Evolutionary conservation across 1,140 invertebrate species (phyloP).

Genomic region (Hylyphantes graminicola): DNA sequence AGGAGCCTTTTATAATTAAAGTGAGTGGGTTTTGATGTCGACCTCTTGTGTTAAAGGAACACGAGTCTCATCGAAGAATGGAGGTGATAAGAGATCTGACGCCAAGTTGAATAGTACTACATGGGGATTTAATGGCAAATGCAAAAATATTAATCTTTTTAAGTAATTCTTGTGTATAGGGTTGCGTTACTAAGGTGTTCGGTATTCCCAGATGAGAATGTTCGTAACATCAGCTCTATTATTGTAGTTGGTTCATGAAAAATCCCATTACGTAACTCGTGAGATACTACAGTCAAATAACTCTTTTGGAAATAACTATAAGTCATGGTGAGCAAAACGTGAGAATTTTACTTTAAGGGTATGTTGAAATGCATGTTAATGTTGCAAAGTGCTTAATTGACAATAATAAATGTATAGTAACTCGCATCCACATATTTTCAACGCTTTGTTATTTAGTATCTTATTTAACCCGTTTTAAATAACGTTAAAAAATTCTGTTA

Average conservation of each 20-base stretch:
- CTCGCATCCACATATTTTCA: no score
- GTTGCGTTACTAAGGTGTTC: no score
- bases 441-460: no score
- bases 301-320: neutral
- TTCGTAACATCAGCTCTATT: neutral
- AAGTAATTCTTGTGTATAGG: neutral
- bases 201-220: no score
- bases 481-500: no score
- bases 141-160: neutral
- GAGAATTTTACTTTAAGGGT: neutral
- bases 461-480: no score
- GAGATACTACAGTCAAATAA: neutral
- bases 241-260: neutral
- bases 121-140: neutral
- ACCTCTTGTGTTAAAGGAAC: conserved; percentile 13
- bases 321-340: neutral
- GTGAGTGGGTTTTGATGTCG: conserved; percentile 36
- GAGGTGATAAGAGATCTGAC: conserved; percentile 6
- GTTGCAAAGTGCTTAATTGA: no score
- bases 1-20: conserved; percentile 37
- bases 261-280: neutral
- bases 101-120: neutral
- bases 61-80: conserved; percentile 26
- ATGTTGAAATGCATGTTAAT: no score
- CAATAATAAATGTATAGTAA: no score